These are phyloP conservation scores for Scaptomyza cyrtandrae DNA, from an alignment of 2,888 invertebrate genomes.

Conservation along the genomic window DNA sequence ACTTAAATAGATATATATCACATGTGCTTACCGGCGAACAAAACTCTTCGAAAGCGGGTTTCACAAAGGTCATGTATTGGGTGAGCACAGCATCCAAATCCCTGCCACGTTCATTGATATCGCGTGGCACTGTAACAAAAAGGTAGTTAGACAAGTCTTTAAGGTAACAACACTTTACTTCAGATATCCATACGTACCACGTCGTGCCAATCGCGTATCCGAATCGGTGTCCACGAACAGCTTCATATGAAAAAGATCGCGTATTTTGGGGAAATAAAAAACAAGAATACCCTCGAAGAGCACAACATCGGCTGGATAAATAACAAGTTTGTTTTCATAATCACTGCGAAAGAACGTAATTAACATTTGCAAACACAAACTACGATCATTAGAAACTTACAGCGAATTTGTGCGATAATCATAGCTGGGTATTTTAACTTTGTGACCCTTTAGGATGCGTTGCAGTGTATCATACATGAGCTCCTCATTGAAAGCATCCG, in stretches of 20 bases:
- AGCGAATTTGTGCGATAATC: slow-evolving; percentile 96
- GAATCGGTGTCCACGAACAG: slow-evolving; percentile 99
- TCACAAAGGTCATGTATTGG: slow-evolving; percentile 99
- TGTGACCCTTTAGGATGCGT: slow-evolving; percentile 93
- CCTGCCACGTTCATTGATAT: slow-evolving; percentile 97
- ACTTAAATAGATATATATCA: not conserved
- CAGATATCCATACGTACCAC: slow-evolving; percentile 88
- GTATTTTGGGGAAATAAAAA: slow-evolving; percentile 97
- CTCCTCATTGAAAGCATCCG: slow-evolving; percentile 97
- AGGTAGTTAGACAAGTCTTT: not conserved
- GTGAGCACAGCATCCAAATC: slow-evolving; percentile 97
- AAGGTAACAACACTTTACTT: not conserved
- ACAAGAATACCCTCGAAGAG: slow-evolving; percentile 98
- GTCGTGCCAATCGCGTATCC: slow-evolving; percentile 96
- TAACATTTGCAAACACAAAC: not conserved
- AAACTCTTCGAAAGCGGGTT: slow-evolving; percentile 99
- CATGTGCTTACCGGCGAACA: slow-evolving; percentile 92
- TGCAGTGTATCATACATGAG: slow-evolving; percentile 92
- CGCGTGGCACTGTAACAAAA: slow-evolving; percentile 92
- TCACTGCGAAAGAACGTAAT: slow-evolving; percentile 84
- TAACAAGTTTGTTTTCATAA: slow-evolving; percentile 89
- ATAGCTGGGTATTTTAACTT: slow-evolving; percentile 96
- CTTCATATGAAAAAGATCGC: slow-evolving; percentile 99
- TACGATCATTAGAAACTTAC: slow-evolving; percentile 85
- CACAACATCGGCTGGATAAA: slow-evolving; percentile 98